These are phyloP conservation scores for Parascotia fuliginaria DNA, from an alignment of 2,888 invertebrate genomes.

Conservation along the genomic window DNA sequence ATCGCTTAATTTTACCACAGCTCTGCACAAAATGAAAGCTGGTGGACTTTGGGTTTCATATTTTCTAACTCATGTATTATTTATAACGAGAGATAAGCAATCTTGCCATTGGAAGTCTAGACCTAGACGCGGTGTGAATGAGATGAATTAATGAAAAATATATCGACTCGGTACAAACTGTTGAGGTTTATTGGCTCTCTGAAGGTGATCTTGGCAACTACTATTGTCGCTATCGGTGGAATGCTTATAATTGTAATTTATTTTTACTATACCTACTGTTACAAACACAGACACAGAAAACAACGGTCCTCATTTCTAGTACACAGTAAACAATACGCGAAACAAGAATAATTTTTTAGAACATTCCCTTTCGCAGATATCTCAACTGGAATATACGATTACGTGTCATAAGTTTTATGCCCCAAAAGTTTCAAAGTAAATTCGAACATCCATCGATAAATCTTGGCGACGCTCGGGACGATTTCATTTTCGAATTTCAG, in stretches of 20 bases:
- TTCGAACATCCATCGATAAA: slow-evolving; percentile 85
- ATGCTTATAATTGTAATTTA: background rate
- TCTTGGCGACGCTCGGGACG: slow-evolving; percentile 85
- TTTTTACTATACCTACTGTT: background rate
- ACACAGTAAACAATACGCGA: slow-evolving; percentile 56
- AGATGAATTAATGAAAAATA: slow-evolving; percentile 73
- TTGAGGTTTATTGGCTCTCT: slow-evolving; percentile 51
- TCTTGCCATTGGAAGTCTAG: slow-evolving; percentile 73
- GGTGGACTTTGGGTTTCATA: slow-evolving; percentile 62
- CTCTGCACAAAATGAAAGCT: slow-evolving; percentile 67
- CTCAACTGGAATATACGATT: slow-evolving; percentile 81
- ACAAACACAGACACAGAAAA: slow-evolving; percentile 31
- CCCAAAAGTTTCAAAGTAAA: slow-evolving; percentile 84
- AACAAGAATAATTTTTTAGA: slow-evolving; percentile 63
- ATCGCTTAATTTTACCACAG: slow-evolving; percentile 76
- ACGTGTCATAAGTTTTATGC: slow-evolving; percentile 85
- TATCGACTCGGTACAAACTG: slow-evolving; percentile 58
- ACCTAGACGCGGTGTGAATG: slow-evolving; percentile 66
- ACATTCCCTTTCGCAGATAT: slow-evolving; percentile 60
- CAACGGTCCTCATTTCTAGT: slow-evolving; percentile 42
- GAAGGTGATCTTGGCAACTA: slow-evolving; percentile 13
- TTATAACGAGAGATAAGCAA: slow-evolving; percentile 71
- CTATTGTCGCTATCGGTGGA: slow-evolving; percentile 3
- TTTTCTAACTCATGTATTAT: slow-evolving; percentile 79
- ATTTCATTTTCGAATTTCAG: slow-evolving; percentile 86